These are phyloP conservation scores for Morelia viridis DNA, from an alignment of 2,797 vertebrate genomes.

Conservation along the genomic window DNA sequence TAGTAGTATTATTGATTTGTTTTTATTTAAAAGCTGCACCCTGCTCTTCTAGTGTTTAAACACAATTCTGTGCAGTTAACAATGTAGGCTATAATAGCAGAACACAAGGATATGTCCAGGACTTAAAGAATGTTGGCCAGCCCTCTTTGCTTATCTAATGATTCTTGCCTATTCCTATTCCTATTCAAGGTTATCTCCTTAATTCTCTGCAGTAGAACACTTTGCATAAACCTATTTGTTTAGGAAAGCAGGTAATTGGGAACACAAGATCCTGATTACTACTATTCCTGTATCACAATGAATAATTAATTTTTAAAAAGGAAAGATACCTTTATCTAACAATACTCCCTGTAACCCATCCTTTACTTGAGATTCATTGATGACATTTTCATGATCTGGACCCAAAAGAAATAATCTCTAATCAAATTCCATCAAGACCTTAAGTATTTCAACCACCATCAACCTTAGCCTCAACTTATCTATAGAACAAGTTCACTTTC, in stretches of 20 bases:
- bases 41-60: neutral
- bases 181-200: neutral
- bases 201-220: neutral
- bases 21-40: neutral
- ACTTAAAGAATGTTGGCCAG: neutral
- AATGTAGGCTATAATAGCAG: neutral
- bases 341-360: neutral
- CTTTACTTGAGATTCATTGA: neutral
- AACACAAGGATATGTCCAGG: neutral
- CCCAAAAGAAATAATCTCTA: neutral
- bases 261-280: neutral
- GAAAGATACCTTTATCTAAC: neutral
- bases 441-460: neutral
- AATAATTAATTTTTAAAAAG: neutral
- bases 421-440: neutral
- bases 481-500: neutral
- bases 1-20: neutral
- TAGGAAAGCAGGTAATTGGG: neutral
- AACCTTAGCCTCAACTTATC: too few relatives aligned
- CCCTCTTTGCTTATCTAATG: neutral
- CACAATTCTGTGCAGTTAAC: neutral
- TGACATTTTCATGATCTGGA: neutral
- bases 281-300: neutral
- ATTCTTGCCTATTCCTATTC: neutral
- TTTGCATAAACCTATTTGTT: neutral